A percentile compares a stretch with the other conserved stretches of the same genome.
Evolutionary conservation across 1,140 invertebrate species (phyloP).

Genomic region (Linepithema humile): DNA sequence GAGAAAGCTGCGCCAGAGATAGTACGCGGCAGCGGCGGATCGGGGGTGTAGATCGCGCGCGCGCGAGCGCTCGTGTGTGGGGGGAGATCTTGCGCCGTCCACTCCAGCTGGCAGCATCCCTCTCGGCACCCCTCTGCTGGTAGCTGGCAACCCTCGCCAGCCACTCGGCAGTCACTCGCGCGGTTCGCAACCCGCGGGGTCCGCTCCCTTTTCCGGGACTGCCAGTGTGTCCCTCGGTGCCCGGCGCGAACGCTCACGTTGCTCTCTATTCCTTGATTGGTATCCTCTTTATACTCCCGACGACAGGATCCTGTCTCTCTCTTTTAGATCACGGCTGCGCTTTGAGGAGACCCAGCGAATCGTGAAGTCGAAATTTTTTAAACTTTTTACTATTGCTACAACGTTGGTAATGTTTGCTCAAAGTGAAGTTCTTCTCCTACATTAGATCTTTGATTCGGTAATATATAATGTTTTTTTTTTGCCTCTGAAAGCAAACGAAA

Average conservation of each 20-base stretch:
- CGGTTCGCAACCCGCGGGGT: constrained; percentile 79
- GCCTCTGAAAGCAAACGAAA: not conserved
- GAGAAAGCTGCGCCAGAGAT: constrained; percentile 57
- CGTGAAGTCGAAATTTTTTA: not conserved
- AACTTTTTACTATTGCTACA: not conserved
- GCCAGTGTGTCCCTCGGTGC: constrained; percentile 13
- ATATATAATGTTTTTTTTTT: not conserved
- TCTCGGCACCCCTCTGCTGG: constrained; percentile 67
- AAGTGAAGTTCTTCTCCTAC: not conserved
- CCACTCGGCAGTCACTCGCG: constrained; percentile 82
- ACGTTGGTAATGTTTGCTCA: not conserved
- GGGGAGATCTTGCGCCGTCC: constrained; percentile 83
- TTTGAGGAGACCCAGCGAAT: not conserved
- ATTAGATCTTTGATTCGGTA: not conserved
- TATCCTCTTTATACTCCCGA: not conserved
- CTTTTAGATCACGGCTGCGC: not conserved
- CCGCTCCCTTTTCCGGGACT: constrained; percentile 56
- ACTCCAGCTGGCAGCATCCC: constrained; percentile 82
- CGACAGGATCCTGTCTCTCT: not conserved
- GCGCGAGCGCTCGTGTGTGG: constrained; percentile 63
- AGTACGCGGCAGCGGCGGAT: constrained; percentile 53
- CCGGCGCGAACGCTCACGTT: constrained; percentile 25
- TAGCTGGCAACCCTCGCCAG: constrained; percentile 66
- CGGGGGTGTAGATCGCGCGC: constrained; percentile 51
- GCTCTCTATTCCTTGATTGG: not conserved